Evolutionary conservation across 2,797 vertebrate genomes (phyloP).

Genomic region (Erithacus rubecula): DNA sequence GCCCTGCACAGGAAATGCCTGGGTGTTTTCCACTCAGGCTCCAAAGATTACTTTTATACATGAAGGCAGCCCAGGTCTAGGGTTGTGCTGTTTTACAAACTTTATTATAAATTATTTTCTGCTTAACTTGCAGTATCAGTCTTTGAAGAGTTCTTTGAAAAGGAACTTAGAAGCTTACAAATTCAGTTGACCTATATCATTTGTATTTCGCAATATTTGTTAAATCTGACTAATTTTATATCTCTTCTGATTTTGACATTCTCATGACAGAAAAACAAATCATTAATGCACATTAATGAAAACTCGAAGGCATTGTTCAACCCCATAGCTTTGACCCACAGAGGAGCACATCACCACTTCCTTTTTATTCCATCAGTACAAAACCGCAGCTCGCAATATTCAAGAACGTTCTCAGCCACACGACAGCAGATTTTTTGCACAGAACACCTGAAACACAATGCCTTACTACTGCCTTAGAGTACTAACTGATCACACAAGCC

Average conservation of each 20-base stretch:
- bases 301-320: neutral
- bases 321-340: neutral
- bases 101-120: neutral
- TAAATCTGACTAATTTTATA: neutral
- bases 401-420: neutral
- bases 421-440: neutral
- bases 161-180: neutral
- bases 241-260: neutral
- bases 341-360: neutral
- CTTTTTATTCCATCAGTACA: neutral
- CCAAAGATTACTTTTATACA: neutral
- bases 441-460: neutral
- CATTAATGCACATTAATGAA: neutral
- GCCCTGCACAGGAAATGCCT: conserved; percentile 48
- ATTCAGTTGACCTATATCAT: neutral
- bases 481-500: neutral
- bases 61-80: neutral
- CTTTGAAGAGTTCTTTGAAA: neutral
- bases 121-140: neutral
- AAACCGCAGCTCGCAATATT: neutral
- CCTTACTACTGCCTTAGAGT: neutral
- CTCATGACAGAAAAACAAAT: neutral
- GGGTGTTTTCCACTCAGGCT: conserved; percentile 2
- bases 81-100: neutral
- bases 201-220: neutral